A percentile compares a stretch with the other conserved stretches of the same genome.
Conservation (phyloP, 2,113 vertebrate genomes). For the Choloepus hoffmanni region DNA sequence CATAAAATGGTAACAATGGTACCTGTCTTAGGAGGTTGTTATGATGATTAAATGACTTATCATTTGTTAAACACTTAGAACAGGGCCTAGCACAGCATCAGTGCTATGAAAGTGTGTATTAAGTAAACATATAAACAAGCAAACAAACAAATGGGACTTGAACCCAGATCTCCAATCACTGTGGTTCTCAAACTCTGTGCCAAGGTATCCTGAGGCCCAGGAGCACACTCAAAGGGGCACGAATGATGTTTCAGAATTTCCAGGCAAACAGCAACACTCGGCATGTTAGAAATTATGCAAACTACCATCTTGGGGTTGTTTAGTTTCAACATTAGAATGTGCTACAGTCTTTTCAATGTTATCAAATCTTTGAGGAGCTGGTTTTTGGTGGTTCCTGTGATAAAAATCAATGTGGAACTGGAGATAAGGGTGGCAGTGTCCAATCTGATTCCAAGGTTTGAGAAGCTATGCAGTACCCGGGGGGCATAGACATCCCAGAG, state of each 20-base stretch:
- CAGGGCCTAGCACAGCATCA: not conserved
- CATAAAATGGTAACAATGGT: not conserved
- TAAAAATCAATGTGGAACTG: not conserved
- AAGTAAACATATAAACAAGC: not conserved
- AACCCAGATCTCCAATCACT: not conserved
- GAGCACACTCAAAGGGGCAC: not conserved
- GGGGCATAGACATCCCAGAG: not conserved
- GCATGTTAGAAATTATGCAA: fast-evolving
- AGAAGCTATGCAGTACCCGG: not conserved
- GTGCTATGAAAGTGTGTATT: not conserved
- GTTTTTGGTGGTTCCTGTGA: not conserved
- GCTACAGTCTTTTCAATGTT: not conserved
- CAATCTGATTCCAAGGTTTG: not conserved
- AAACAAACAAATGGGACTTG: not conserved
- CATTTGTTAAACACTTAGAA: not conserved
- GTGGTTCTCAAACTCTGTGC: not conserved
- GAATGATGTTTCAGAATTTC: not conserved
- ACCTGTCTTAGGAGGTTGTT: not conserved
- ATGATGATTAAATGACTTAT: not conserved
- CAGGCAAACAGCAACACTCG: not conserved
- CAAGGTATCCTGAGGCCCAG: not conserved
- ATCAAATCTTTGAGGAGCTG: not conserved
- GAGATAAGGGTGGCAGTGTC: not conserved
- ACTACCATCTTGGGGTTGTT: not conserved
- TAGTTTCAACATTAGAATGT: not conserved